These are phyloP conservation scores for Nebria brevicollis DNA, from an alignment of 2,888 invertebrate genomes.

Conservation along the genomic window DNA sequence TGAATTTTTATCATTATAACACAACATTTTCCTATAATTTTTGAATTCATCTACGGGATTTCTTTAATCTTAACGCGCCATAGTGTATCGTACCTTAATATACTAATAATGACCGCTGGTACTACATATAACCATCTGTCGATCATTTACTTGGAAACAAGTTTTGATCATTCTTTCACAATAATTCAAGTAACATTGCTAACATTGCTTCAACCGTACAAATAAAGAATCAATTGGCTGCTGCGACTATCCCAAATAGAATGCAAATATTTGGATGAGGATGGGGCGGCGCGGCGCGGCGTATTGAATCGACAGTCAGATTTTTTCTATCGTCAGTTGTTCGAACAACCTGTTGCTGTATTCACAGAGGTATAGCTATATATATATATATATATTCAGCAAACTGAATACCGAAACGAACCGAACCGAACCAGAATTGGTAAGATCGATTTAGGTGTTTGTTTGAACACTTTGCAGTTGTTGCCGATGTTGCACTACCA, in stretches of 20 bases:
- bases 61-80: slow-evolving; percentile 23
- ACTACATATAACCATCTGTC: slow-evolving; percentile 41
- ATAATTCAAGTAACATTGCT: too few species aligned
- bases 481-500: slow-evolving; percentile 27
- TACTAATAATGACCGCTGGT: slow-evolving; percentile 38
- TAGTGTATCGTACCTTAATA: slow-evolving; percentile 39
- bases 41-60: slow-evolving; percentile 18
- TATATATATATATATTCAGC: not conserved
- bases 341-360: slow-evolving; percentile 41
- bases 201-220: too few species aligned
- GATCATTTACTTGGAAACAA: slow-evolving; percentile 21
- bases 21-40: not conserved
- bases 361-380: slow-evolving; percentile 9
- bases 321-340: slow-evolving; percentile 16
- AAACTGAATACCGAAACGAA: slow-evolving; percentile 3
- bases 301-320: slow-evolving; percentile 4
- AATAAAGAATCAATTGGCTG: not conserved
- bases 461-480: slow-evolving; percentile 21
- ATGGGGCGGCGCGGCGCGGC: not conserved
- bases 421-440: slow-evolving; percentile 43
- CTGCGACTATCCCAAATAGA: not conserved
- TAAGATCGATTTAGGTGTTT: slow-evolving; percentile 42
- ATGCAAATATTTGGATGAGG: not conserved
- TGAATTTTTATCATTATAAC: not conserved
- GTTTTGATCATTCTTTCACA: slow-evolving; percentile 19